These are phyloP conservation scores for Ectropis crepuscularia DNA, from an alignment of 2,888 invertebrate genomes.

Conservation along the genomic window DNA sequence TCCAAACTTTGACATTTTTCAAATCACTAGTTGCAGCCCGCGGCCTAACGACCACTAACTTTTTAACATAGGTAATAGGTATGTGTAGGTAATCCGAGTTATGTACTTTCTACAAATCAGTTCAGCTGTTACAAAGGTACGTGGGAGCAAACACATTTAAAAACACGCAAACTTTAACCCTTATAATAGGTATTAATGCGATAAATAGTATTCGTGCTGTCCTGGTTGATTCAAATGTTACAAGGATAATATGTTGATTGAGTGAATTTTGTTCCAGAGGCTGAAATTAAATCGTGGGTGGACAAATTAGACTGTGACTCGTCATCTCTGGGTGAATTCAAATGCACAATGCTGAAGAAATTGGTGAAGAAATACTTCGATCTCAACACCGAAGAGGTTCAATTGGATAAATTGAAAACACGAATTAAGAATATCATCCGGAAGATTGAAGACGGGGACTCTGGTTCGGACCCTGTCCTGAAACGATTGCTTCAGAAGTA, in stretches of 20 bases:
- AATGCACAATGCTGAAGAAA: slow-evolving; percentile 16
- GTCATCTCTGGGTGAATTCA: slow-evolving; percentile 8
- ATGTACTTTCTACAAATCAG: no score
- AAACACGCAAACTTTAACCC: no score
- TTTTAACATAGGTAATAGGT: no score
- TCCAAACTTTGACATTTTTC: no score
- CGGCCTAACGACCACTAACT: no score
- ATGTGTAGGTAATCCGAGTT: no score
- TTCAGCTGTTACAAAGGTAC: no score
- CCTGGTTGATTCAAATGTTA: background rate
- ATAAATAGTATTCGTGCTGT: background rate
- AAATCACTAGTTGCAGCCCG: no score
- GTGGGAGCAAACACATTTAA: no score
- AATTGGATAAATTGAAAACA: slow-evolving; percentile 3
- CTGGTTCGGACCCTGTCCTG: slow-evolving; percentile 4
- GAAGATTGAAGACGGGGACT: slow-evolving; percentile 5
- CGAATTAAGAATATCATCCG: slow-evolving; percentile 8
- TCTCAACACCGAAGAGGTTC: background rate
- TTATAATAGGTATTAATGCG: no score
- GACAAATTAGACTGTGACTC: slow-evolving; percentile 20
- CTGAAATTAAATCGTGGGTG: slow-evolving; percentile 19
- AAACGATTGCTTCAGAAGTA: slow-evolving; percentile 17
- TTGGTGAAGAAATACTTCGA: slow-evolving; percentile 3
- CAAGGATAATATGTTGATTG: background rate
- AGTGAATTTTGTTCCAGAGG: slow-evolving; percentile 18